Percentiles rank a stretch among this genome's conserved stretches.
Evolutionary conservation across 2,888 invertebrate species (phyloP).

Genomic region (Aricia artaxerxes): DNA sequence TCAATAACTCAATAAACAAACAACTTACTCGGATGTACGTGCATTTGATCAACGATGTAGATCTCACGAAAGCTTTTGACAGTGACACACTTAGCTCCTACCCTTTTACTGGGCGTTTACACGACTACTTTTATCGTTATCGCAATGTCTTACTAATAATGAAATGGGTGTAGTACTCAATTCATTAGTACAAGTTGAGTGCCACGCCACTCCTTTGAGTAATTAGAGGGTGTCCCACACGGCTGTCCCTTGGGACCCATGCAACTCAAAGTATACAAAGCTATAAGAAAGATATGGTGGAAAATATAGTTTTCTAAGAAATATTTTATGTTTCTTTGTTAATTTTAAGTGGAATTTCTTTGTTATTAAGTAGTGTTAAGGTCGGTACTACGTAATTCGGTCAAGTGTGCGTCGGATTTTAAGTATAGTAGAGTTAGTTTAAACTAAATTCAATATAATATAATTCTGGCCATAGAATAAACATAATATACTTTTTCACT

Average conservation of each 20-base stretch:
- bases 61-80: not conserved
- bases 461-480: too few relatives aligned
- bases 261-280: conserved; percentile 8
- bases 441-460: too few relatives aligned
- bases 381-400: not conserved
- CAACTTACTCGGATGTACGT: not conserved
- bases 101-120: not conserved
- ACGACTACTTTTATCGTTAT: conserved; percentile 15
- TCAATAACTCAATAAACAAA: not conserved
- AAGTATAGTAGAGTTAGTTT: not conserved
- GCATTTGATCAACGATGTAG: not conserved
- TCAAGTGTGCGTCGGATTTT: not conserved
- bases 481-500: too few relatives aligned
- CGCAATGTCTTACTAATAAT: conserved; percentile 28
- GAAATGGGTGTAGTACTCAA: conserved; percentile 24
- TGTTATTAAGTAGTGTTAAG: not conserved
- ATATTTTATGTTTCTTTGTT: conserved; percentile 10
- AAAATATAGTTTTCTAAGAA: not conserved
- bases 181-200: not conserved
- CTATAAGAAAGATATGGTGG: conserved; percentile 5
- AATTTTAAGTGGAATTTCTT: not conserved
- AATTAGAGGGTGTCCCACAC: conserved; percentile 26
- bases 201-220: conserved; percentile 23
- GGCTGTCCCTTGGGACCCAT: conserved; percentile 20
- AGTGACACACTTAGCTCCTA: not conserved